Percentiles rank a stretch among this genome's conserved stretches.
These are phyloP conservation scores for Trematomus bernacchii DNA, from an alignment of 2,797 vertebrate genomes.

Conservation along the genomic window DNA sequence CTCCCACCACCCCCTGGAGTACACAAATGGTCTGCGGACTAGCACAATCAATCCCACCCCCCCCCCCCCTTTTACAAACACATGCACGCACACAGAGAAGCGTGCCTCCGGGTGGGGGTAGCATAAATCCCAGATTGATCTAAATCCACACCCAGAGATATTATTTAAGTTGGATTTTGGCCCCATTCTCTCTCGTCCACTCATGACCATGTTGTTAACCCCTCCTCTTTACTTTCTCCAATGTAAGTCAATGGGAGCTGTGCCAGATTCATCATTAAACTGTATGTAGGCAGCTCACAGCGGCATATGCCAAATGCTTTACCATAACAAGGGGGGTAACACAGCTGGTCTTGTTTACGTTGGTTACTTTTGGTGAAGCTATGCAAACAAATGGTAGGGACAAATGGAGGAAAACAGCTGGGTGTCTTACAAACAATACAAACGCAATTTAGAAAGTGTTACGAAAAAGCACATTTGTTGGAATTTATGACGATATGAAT, in stretches of 20 bases:
- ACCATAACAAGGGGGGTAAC: not conserved
- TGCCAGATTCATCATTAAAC: slow-evolving; percentile 48
- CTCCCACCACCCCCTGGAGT: slow-evolving; percentile 79
- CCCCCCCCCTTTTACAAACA: slow-evolving; percentile 32
- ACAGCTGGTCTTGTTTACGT: slow-evolving; percentile 1
- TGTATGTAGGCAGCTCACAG: slow-evolving; percentile 34
- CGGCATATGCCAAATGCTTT: slow-evolving; percentile 53
- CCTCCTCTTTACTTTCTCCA: slow-evolving; percentile 68
- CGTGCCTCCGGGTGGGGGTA: slow-evolving; percentile 71
- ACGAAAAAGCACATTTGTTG: not conserved
- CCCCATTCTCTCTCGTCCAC: slow-evolving; percentile 65
- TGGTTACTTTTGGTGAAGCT: slow-evolving; percentile 37
- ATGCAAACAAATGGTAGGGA: slow-evolving; percentile 45
- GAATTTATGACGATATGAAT: not conserved
- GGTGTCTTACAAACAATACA: not conserved
- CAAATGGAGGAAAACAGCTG: slow-evolving; percentile 17
- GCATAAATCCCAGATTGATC: slow-evolving; percentile 86
- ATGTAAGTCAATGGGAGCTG: slow-evolving; percentile 41
- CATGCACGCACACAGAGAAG: slow-evolving; percentile 63
- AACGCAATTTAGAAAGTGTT: not conserved
- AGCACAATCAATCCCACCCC: slow-evolving; percentile 71
- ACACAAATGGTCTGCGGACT: slow-evolving; percentile 80
- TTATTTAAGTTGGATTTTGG: slow-evolving; percentile 82
- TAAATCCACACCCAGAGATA: slow-evolving; percentile 84
- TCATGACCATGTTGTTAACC: slow-evolving; percentile 50